Conservation (phyloP, 2,113 vertebrate species). For the Cryptomyrus ogoouensis region DNA sequence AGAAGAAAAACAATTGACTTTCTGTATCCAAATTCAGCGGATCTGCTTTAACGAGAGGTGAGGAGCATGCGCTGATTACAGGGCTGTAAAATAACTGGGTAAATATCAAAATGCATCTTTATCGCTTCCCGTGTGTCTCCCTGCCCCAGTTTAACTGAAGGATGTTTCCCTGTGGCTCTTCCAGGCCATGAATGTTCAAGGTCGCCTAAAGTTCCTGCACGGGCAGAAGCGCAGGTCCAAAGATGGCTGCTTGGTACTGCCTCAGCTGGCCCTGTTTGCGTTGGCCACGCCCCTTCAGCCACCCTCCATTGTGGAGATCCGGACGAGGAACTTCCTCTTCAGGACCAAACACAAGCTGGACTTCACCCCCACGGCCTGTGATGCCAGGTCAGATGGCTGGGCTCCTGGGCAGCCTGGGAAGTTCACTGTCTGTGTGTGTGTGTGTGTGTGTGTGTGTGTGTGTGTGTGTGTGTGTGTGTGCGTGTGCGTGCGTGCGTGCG, state of each 20-base stretch:
- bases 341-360: conserved; percentile 80
- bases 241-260: conserved; percentile 60
- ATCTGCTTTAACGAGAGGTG: not conserved
- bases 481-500: too few species aligned
- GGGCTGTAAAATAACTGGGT: not conserved
- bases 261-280: conserved; percentile 74
- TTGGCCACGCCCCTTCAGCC: conserved; percentile 72
- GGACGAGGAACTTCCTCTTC: conserved; percentile 78
- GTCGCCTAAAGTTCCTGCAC: conserved; percentile 72
- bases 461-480: not conserved
- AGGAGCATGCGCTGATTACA: too few species aligned
- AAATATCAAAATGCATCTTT: not conserved
- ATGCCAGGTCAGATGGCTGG: conserved; percentile 65
- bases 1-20: not conserved
- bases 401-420: not conserved
- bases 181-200: conserved; percentile 80
- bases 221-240: conserved; percentile 75
- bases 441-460: not conserved
- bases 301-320: conserved; percentile 76
- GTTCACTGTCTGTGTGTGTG: not conserved
- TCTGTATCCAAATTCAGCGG: not conserved
- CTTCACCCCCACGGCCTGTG: conserved; percentile 73
- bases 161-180: conserved; percentile 15
- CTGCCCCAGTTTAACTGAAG: not conserved
- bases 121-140: not conserved